These are phyloP conservation scores for Semotilus atromaculatus DNA, from an alignment of 2,797 vertebrate species.

Conservation along the genomic window DNA sequence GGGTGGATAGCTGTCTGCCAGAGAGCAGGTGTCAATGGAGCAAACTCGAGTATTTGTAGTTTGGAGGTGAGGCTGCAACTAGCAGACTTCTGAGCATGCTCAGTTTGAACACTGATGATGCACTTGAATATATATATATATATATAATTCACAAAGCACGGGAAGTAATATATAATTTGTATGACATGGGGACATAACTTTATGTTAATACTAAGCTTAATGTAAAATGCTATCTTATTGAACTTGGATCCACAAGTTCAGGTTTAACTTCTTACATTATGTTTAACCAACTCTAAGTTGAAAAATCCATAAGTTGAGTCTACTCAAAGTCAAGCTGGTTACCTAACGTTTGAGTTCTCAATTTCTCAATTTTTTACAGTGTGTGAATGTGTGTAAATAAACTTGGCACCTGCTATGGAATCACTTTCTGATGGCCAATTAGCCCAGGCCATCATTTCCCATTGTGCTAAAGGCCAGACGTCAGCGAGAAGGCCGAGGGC, in stretches of 20 bases:
- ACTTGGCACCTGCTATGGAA: conserved; percentile 40
- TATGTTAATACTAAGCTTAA: neutral
- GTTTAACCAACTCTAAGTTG: neutral
- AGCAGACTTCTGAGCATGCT: neutral
- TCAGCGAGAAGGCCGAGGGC: conserved; percentile 53
- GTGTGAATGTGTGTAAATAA: conserved; percentile 17
- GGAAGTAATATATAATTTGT: no score
- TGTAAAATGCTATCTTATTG: neutral
- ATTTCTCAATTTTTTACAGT: neutral
- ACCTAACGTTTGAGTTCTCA: neutral
- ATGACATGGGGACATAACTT: neutral
- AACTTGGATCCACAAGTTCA: neutral
- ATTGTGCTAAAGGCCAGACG: conserved; percentile 57
- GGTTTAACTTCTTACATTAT: no score
- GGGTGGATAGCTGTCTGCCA: conserved; percentile 55
- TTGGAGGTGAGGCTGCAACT: neutral
- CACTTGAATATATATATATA: neutral
- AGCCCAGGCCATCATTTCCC: conserved; percentile 62
- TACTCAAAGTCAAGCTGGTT: neutral
- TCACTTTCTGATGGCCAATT: conserved; percentile 61
- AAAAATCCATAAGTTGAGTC: neutral
- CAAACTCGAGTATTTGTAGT: conserved; percentile 38
- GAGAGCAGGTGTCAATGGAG: conserved; percentile 62
- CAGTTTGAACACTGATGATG: no score
- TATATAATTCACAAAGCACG: no score